Evolutionary conservation across 2,888 invertebrate species (phyloP), one percentile per base, ranked within the genome.

Genomic region (Thereva nobilitata): DNA sequence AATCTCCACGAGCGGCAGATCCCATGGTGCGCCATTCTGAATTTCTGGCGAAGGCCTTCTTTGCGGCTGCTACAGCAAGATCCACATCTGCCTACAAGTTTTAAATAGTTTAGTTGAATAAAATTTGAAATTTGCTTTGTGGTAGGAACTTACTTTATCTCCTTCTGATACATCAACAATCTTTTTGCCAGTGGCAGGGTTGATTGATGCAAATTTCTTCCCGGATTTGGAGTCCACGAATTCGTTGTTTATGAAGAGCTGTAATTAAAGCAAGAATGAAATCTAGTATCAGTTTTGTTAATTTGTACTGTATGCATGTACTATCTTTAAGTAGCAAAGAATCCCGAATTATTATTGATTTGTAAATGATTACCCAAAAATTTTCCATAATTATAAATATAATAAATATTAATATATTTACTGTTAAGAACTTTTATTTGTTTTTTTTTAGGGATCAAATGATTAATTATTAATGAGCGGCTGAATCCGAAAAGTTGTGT

Each of bases 191-290:
- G 87, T 92, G 34, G 89, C 83, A 56, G 97, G 96, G 80, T 97
- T 95, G 73, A 91, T 78, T 4, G 92, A 91, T 34, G 89, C 82
- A 81, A 96, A 98, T 3, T 89, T 93, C 79, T 93, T 94, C 64
- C 92, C 91, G 76, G 90, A 92, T 35, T 85, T 86, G 0, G 96
- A 85, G 76, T 95, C 88, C 67, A 91, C 89, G 80, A 90, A 92
- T 76, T 90, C 87, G 79, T 92, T 92, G 83, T 91, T 88, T 79
- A 92, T 91, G 79, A 91, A 92, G 70, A 92, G 80, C 92, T 92
- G 75, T n/a, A 83, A 82, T 67, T 64, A 72, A 72, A 68, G 54
- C 45, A 45, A 10, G 4, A 45, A 10, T 10, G 34, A 5, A 34
- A 41, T 52, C 6, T 44, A 42, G 40, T 7, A 64, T n/a, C 6